phyloP scores from a whole-genome alignment of 2,797 vertebrate genomes.

The Diplodus puntazzo region DNA sequence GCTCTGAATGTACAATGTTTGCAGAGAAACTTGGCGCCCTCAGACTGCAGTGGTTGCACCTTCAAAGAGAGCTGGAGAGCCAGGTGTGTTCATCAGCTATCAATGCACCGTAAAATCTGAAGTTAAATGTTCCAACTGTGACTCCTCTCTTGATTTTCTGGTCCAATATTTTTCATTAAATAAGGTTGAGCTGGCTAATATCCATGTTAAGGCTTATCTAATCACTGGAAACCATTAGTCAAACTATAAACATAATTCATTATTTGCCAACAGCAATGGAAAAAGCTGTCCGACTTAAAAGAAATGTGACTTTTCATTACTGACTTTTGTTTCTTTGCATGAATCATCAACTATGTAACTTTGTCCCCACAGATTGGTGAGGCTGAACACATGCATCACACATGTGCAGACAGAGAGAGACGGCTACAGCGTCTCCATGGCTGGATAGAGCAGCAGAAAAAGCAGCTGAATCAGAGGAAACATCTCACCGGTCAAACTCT shows the following conservation, averaged over 20 bases:
- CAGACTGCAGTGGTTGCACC: constrained; percentile 85
- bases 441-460: constrained; percentile 84
- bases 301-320: background rate
- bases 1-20: constrained; percentile 83
- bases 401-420: constrained; percentile 86
- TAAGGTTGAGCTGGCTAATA: too few relatives aligned
- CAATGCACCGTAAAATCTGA: background rate
- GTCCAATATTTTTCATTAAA: background rate
- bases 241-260: background rate
- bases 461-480: constrained; percentile 78
- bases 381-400: constrained; percentile 84
- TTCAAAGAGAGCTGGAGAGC: constrained; percentile 84
- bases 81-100: constrained; percentile 82
- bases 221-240: background rate
- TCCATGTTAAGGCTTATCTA: background rate
- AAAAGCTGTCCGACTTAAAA: background rate
- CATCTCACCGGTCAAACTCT: constrained; percentile 81
- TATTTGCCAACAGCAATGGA: background rate
- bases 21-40: constrained; percentile 89
- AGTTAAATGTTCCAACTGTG: background rate
- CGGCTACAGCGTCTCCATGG: constrained; percentile 77
- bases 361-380: constrained; percentile 81
- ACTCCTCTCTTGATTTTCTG: background rate
- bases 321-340: background rate
- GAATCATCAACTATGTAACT: constrained; percentile 15